Evolutionary conservation across 92 coral and sea anemone genomes (phyloP), one percentile per base, ranked within the genome.

Genomic region (Pocillopora meandrina): DNA sequence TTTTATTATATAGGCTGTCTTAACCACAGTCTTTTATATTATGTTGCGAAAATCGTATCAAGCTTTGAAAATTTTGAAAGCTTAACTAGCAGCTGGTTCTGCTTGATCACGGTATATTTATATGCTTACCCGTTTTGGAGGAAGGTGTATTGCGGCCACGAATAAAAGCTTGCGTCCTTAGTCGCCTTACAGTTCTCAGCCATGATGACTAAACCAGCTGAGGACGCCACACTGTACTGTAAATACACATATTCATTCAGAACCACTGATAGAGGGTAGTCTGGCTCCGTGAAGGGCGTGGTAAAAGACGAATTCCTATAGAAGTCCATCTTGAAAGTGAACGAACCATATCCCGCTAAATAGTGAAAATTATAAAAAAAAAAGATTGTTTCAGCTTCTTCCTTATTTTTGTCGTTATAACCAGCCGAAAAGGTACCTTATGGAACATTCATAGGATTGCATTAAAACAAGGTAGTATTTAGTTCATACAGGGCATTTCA

Each of bases 151-250:
- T 86, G 86, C 5, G 86, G 90, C 61, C 52, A 70, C 10, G 90
- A 82, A 18, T 86, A 73, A 20, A 76, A 75, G 20, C 75, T 80
- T 9, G 57, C 73, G 12, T 81, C 59, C 35, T 74, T 81, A 13
- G 90, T 86, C 13, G 90, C 90, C 19, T 83, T 70, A 34, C 90
- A 86, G 81, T 80, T 86, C 63, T 72, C 81, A 16, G 90, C 86
- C 71, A 86, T 77, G 15, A 86, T 83, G n/a, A 79, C 86, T 7
- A 86, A 86, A 34, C 61, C 74, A 61, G 65, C 78, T 21, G 63
- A 20, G 19, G 78, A 74, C 42, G 56, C 81, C 81, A 77, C 81
- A 18, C 81, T 77, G 81, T 59, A 77, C 71, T 31, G 20, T 70
- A 77, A 12, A 59, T 77, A 61, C 68, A 77, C 9, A 33, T 17